Conservation (phyloP, 2,888 invertebrate genomes). For the Leptopilina myrica region DNA sequence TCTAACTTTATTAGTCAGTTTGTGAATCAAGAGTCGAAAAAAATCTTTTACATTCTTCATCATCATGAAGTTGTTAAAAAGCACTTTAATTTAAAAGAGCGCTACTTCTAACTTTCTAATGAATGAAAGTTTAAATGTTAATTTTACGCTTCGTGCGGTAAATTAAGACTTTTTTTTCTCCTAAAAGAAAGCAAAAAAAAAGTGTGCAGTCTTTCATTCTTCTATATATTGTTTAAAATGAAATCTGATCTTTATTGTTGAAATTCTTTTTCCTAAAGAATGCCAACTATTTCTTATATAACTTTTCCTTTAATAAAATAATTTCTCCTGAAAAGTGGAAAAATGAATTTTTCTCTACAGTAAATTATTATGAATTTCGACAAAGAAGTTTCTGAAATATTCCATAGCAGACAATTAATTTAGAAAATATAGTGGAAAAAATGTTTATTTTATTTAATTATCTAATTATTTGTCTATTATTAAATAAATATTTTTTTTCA, state of each 20-base stretch:
- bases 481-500: no score
- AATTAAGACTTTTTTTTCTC: neutral
- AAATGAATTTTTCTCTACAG: neutral
- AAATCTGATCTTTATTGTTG: conserved; percentile 1
- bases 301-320: neutral
- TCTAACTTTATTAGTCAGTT: neutral
- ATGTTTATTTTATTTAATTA: no score
- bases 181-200: neutral
- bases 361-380: neutral
- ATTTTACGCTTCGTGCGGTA: conserved; percentile 22
- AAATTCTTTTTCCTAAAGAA: neutral
- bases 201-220: neutral
- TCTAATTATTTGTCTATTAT: no score
- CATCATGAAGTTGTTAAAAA: conserved; percentile 15
- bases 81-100: conserved; percentile 11
- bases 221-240: neutral
- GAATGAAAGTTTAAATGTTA: conserved; percentile 31
- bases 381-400: no score
- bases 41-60: neutral
- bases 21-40: neutral
- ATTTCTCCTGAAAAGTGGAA: neutral
- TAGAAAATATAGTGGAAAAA: no score
- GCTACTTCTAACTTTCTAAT: conserved; percentile 34
- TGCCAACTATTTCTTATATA: neutral
- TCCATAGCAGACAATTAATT: no score